A percentile compares a stretch with the other conserved stretches of the same genome.
These are phyloP conservation scores for Tragulus kanchil DNA, from an alignment of 2,113 vertebrate genomes.

Conservation along the genomic window DNA sequence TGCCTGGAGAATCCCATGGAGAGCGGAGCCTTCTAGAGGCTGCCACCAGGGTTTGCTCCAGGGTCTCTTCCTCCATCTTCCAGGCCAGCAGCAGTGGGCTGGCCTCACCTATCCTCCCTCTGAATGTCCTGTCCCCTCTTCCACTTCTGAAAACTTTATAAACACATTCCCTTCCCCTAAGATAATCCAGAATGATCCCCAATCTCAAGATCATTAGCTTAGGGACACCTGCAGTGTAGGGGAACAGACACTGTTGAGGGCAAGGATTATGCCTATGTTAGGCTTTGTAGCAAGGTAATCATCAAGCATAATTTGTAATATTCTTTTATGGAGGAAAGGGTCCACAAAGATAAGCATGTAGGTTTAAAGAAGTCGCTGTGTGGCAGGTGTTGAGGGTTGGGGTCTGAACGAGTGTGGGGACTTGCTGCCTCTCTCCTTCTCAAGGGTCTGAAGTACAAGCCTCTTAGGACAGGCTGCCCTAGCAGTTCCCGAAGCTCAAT, in stretches of 20 bases:
- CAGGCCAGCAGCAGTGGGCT: neutral
- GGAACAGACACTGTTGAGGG: neutral
- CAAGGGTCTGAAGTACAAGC: neutral
- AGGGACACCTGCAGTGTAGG: no score
- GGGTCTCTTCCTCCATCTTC: neutral
- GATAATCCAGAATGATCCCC: neutral
- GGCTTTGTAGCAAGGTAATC: neutral
- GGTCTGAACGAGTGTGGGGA: neutral
- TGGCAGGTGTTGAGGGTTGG: rapidly evolving
- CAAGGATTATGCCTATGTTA: neutral
- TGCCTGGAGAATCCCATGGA: neutral
- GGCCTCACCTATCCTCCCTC: neutral
- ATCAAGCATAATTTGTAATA: neutral
- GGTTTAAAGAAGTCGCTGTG: neutral
- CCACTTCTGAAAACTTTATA: neutral
- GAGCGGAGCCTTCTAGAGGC: neutral
- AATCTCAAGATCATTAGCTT: neutral
- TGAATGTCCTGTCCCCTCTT: neutral
- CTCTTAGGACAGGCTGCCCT: neutral
- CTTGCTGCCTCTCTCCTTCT: neutral
- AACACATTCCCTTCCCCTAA: neutral
- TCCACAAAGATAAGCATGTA: rapidly evolving
- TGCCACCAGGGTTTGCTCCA: no score
- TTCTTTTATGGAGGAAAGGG: neutral
- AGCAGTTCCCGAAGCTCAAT: neutral